Base-by-base conservation (phyloP, 2,888 invertebrate genomes). In the Blomia tropicalis region DNA sequence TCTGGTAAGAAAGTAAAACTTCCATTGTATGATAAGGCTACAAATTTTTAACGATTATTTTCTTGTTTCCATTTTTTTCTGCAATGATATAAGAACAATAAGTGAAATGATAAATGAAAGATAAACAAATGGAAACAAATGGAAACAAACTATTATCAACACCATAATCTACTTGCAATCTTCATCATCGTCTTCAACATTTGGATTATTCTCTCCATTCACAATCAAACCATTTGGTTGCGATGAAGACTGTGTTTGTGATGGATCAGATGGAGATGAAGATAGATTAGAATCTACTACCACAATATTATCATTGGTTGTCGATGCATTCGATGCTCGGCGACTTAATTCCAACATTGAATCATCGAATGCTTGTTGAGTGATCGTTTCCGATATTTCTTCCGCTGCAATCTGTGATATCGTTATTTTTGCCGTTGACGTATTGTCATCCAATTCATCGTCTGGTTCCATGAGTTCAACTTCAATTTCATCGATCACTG, bases 281-380 rank as follows among this genome's bases (percentile, higher is more conserved):
- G 29, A 7, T 11, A n/a, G 7, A 7, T 7, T n/a, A 7, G 51
- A 14, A 11, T 14, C 51, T 7, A 14, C 22, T n/a, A 25, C 51
- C 51, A 47, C 51, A 11, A 19, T 17, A 32, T n/a, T 19, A 14
- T 25, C 29, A 56, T 56, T 25, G 25, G 19, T 14, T 14, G 30
- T 56, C 19, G 56, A 3, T 22, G 56, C 29, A 2, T 11, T 14
- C 17, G 29, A 27, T 2, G 29, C 11, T 19, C 54, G 54, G 11
- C 56, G 25, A 27, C 29, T 27, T 31, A 56, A 22, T 25, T 56
- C 56, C 2, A 2, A 30, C 27, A 56, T 29, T 22, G 56, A 56
- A 25, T 56, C 56, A 25, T 56, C 56, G 19, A 56, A 29, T 56
- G 56, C 56, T 23, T 56, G 29, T 36, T 56, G 56, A 2, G 56